Conservation (phyloP, 2,888 invertebrate species). For the Trissolcus brochymenae region DNA sequence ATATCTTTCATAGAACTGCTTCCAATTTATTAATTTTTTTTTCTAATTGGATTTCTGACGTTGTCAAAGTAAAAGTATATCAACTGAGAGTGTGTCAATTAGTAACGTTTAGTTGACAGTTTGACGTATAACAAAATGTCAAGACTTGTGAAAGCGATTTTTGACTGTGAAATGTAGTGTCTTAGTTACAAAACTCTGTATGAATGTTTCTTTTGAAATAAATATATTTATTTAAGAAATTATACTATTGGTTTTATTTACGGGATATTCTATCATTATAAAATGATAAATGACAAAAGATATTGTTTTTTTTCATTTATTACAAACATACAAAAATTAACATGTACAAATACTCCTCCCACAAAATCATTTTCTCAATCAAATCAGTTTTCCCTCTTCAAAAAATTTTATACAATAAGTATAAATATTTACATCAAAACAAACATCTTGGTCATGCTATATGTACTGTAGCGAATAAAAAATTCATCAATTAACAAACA, state of each 20-base stretch:
- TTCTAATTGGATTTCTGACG: not conserved
- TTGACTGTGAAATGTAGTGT: slow-evolving; percentile 24
- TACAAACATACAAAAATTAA: no score
- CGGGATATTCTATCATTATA: not conserved
- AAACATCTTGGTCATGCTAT: no score
- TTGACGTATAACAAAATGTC: not conserved
- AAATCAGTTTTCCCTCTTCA: no score
- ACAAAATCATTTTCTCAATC: no score
- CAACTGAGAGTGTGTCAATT: not conserved
- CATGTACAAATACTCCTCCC: no score
- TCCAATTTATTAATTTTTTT: not conserved
- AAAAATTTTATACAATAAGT: no score
- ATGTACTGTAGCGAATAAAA: no score
- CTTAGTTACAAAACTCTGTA: slow-evolving; percentile 31
- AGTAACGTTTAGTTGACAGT: not conserved
- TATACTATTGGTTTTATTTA: not conserved
- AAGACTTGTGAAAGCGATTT: slow-evolving; percentile 3
- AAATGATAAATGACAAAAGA: no score
- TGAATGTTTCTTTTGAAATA: slow-evolving; percentile 45
- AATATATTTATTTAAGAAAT: slow-evolving; percentile 48
- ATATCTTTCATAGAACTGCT: not conserved
- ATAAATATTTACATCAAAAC: no score
- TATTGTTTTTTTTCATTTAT: no score
- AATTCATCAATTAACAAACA: no score
- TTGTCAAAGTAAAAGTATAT: not conserved